phyloP scores from a whole-genome alignment of 2,888 invertebrate genomes.

The Drosophila cognata region DNA sequence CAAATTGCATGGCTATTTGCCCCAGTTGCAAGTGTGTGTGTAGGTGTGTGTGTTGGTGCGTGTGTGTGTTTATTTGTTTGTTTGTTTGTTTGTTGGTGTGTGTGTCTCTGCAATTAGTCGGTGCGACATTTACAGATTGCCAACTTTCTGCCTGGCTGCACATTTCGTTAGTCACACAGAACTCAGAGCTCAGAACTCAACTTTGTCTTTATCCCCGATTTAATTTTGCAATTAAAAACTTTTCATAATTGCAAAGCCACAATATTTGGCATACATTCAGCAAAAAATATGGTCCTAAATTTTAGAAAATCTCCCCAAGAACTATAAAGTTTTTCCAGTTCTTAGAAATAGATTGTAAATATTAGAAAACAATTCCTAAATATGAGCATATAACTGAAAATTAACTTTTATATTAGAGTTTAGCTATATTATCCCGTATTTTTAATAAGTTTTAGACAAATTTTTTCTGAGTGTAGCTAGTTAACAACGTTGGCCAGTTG shows the following conservation, averaged over 20 bases:
- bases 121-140: constrained; percentile 71
- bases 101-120: constrained; percentile 62
- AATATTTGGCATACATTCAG: constrained; percentile 29
- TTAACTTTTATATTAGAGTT: too few relatives aligned
- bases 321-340: too few relatives aligned
- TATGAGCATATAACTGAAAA: too few relatives aligned
- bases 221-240: constrained; percentile 80
- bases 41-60: background rate
- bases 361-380: too few relatives aligned
- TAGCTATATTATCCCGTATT: background rate
- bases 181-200: constrained; percentile 18
- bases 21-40: background rate
- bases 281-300: background rate
- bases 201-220: constrained; percentile 52
- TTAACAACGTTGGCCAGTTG: constrained; percentile 9
- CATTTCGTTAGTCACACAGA: constrained; percentile 25
- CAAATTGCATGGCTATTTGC: constrained; percentile 32
- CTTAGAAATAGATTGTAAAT: too few relatives aligned
- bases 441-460: background rate
- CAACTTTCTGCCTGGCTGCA: constrained; percentile 58
- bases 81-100: background rate
- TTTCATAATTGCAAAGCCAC: constrained; percentile 67
- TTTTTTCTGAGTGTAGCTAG: constrained; percentile 1
- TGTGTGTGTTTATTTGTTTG: background rate
- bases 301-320: too few relatives aligned